A percentile compares a stretch with the other conserved stretches of the same genome.
Evolutionary conservation across 2,113 vertebrate genomes (phyloP).

Genomic region (Pipa parva): DNA sequence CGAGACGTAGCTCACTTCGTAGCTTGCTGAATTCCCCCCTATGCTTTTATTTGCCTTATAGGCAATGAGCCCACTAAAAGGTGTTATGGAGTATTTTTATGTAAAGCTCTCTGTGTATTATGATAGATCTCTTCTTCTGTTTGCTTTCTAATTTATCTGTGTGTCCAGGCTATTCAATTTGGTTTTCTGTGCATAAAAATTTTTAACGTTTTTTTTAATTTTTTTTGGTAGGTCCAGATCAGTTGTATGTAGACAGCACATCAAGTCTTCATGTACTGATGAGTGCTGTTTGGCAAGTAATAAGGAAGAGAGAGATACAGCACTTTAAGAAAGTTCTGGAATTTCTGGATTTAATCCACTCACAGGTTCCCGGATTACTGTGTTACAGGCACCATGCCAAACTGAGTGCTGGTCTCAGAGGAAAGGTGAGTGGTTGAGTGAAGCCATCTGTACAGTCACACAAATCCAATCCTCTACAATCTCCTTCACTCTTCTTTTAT

Average conservation of each 20-base stretch:
- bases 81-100: too few species aligned
- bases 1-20: too few species aligned
- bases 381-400: constrained; percentile 26
- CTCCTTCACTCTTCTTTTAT: neutral
- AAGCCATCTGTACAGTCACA: neutral
- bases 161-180: too few species aligned
- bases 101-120: too few species aligned
- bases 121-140: too few species aligned
- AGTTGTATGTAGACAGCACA: neutral
- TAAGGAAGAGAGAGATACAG: constrained; percentile 53
- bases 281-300: constrained; percentile 46
- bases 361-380: constrained; percentile 57
- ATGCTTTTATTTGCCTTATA: too few species aligned
- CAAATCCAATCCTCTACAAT: neutral
- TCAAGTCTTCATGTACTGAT: neutral
- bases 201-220: neutral
- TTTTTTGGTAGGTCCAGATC: neutral
- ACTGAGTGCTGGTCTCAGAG: constrained; percentile 16
- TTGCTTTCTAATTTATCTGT: too few species aligned
- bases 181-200: neutral
- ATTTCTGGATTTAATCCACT: constrained; percentile 54
- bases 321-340: constrained; percentile 51
- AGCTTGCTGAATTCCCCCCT: too few species aligned
- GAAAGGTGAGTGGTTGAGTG: constrained; percentile 21
- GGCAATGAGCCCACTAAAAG: too few species aligned